Base-by-base conservation (phyloP, 2,113 vertebrate species). In the Bungarus multicinctus region DNA sequence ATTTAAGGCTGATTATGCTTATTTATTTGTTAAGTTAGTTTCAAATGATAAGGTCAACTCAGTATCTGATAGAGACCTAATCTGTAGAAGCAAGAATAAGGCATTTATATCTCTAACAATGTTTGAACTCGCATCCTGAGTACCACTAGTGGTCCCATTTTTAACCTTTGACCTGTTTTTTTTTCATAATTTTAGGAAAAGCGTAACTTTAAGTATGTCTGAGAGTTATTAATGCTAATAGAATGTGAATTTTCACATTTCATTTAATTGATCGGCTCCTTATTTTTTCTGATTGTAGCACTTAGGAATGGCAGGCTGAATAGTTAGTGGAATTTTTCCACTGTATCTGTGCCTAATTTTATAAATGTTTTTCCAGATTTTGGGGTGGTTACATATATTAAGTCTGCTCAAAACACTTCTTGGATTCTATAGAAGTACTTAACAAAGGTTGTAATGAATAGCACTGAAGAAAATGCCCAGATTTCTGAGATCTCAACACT, bases 401-500 rank as follows among this genome's bases (percentile, higher is more conserved):
- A 89, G 47, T 93, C 34, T 74, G 39, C 10, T 85, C 69, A 89
- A 54, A 86, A 93, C 86, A 30, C 14, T 95, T 93, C 93, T 30
- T 53, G 87, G 14, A 94, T 97, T 93, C 25, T 88, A 57, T 88
- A 81, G 88, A 88, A n/a, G 0, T 85, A 87, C 18, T 89, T 87
- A 54, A 54, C 43, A 88, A 22, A 90, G 8, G 53, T 92, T 89
- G 93, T 94, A 92, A 25, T 92, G 89, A 95, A 39, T 95, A 2
- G 54, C 95, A 94, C 94, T 93, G 60, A 94, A 95, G 91, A 88
- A 23, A 93, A 69, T 0, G 2, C 94, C 91, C 93, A 93, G 52
- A 93, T 96, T 95, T 96, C 92, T 95, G 3, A 93, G 85, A 92
- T 95, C 93, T 95, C 88, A n/a, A 1, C 91, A 50, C 95, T 64